A percentile compares a stretch with the other conserved stretches of the same genome.
phyloP scores from a whole-genome alignment of 2,113 vertebrate species.

The Gallinago paraguaiae region DNA sequence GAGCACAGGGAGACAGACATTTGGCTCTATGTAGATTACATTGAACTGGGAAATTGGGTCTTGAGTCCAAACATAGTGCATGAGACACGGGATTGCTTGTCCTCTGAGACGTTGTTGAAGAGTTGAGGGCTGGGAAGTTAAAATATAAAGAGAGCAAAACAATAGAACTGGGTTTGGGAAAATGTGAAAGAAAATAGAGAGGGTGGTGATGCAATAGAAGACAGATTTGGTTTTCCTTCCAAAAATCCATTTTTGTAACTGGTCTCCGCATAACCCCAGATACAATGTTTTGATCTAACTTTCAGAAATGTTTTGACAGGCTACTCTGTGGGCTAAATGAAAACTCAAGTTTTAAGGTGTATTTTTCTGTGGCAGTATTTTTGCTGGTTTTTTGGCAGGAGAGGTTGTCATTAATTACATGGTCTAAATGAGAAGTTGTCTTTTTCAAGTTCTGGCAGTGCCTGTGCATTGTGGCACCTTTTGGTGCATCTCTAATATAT shows the following conservation, averaged over 20 bases:
- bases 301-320: neutral
- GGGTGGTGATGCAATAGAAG: neutral
- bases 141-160: neutral
- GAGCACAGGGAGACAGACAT: neutral
- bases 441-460: neutral
- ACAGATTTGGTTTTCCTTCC: neutral
- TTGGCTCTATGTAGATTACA: fast-evolving
- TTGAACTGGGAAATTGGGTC: neutral
- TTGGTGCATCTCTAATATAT: neutral
- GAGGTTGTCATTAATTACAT: neutral
- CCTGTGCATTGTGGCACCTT: neutral
- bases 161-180: neutral
- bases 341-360: neutral
- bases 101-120: neutral
- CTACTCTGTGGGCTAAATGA: neutral
- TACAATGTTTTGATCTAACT: neutral
- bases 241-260: neutral
- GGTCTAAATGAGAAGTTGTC: neutral
- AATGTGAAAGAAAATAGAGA: neutral
- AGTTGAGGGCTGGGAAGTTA: neutral
- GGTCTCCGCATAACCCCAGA: neutral
- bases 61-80: neutral
- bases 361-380: neutral
- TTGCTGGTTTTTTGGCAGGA: neutral
- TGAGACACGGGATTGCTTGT: neutral